Evolutionary conservation across 2,113 vertebrate species (phyloP).

Genomic region (Crocuta crocuta): DNA sequence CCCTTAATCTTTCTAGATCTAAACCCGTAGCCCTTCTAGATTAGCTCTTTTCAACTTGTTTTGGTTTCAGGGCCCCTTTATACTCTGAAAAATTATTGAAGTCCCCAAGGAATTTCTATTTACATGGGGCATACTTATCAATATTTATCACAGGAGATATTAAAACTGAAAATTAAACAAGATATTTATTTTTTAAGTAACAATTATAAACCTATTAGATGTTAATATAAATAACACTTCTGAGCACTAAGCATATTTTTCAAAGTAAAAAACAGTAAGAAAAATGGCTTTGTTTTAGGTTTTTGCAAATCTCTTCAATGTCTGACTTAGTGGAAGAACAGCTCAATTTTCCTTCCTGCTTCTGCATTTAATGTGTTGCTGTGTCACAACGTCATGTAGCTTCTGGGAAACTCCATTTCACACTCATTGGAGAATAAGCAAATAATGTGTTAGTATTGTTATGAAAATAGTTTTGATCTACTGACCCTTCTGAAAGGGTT

Average conservation of each 20-base stretch:
- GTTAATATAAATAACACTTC: neutral
- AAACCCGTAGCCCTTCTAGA: neutral
- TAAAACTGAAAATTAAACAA: slow-evolving; percentile 19
- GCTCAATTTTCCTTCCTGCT: neutral
- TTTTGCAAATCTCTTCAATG: slow-evolving; percentile 23
- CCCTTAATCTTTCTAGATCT: neutral
- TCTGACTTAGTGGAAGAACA: neutral
- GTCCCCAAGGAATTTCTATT: neutral
- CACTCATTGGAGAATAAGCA: neutral
- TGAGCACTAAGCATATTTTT: neutral
- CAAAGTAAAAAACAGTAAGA: neutral
- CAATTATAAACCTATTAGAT: neutral
- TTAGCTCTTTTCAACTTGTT: neutral
- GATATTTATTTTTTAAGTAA: slow-evolving; percentile 3
- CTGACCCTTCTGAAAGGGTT: neutral
- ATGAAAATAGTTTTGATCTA: neutral
- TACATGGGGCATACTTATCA: neutral
- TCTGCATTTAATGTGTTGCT: neutral
- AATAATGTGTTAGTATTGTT: neutral
- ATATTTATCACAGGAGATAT: slow-evolving; percentile 7
- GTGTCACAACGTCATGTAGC: neutral
- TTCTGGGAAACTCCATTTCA: neutral
- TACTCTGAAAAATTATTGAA: neutral
- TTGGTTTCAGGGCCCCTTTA: neutral
- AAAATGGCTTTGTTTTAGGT: neutral